Evolutionary conservation across 2,888 invertebrate genomes (phyloP), one percentile per base, ranked within the genome.

Genomic region (Apamea crenata): DNA sequence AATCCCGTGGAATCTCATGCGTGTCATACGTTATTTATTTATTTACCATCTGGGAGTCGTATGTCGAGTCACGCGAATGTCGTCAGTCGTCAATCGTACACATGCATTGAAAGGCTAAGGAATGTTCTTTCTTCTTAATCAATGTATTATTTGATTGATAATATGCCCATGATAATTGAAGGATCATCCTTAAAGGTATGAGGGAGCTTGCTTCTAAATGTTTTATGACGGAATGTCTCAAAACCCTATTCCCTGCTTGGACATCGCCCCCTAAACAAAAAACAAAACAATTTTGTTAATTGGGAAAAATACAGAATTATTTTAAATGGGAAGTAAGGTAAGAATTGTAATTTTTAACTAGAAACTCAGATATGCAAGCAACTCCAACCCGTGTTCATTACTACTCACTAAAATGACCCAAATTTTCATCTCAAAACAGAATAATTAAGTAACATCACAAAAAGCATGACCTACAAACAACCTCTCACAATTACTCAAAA

Each of bases 381-480:
- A 36, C 36, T 68, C 53, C 16, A 67, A 56, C 8, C 65, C 65
- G 63, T 72, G 65, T 67, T 80, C 40, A 72, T 77, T 56, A 83
- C 56, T 70, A 67, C 68, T 80, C 29, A 81, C 77, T 63, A 81
- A 70, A 77, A 76, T 78, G 59, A 78, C 66, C 63, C 78, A 66
- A 73, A 65, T 67, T 68, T 74, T 84, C 67, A 50, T 78, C 74
- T 77, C 69, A 56, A 70, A 85, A 82, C 68, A 77, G 74, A 73
- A 80, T 85, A 85, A 85, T 85, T 77, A 85, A 85, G 85, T 77
- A 65, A 29, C 53, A 44, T 59, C 80, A 69, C 85, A 85, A 83
- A 79, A 77, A 85, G 77, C 73, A 69, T 80, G 85, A 85, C 85
- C 85, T 80, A 80, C 80, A 83, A 85, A 85, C 77, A 83, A 75